Evolutionary conservation across 2,113 vertebrate species (phyloP).

Genomic region (Ranitomeya variabilis): DNA sequence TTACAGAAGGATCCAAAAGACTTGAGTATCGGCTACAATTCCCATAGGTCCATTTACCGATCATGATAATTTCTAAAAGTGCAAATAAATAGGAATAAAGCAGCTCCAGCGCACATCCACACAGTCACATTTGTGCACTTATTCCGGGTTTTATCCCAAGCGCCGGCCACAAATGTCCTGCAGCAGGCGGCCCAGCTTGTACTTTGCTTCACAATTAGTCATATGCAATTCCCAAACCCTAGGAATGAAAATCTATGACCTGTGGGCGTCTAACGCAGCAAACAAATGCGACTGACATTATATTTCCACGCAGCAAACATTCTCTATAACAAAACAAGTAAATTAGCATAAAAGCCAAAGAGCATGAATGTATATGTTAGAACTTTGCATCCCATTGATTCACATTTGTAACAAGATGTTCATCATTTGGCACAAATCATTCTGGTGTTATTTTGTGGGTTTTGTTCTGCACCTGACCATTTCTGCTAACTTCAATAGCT

Average conservation of each 20-base stretch:
- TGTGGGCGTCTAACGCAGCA: background rate
- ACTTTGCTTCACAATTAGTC: conserved; percentile 19
- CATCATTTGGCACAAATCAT: too few species aligned
- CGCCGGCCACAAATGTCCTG: background rate
- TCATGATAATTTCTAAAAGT: background rate
- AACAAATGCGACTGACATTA: background rate
- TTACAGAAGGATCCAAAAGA: background rate
- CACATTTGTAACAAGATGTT: background rate
- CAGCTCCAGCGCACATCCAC: background rate
- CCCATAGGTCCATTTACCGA: background rate
- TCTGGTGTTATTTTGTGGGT: too few species aligned
- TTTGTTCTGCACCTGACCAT: too few species aligned
- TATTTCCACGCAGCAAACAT: background rate
- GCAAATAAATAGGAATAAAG: background rate
- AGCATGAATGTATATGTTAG: background rate
- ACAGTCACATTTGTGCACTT: background rate
- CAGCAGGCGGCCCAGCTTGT: background rate
- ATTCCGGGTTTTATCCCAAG: background rate
- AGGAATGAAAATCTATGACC: background rate
- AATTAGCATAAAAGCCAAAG: background rate
- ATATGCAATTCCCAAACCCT: conserved; percentile 4
- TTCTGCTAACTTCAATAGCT: too few species aligned
- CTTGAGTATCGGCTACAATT: background rate
- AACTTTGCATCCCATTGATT: background rate
- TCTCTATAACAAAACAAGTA: background rate